Evolutionary conservation across 1,140 invertebrate species (phyloP).

Genomic region (Drosophila tropicalis): DNA sequence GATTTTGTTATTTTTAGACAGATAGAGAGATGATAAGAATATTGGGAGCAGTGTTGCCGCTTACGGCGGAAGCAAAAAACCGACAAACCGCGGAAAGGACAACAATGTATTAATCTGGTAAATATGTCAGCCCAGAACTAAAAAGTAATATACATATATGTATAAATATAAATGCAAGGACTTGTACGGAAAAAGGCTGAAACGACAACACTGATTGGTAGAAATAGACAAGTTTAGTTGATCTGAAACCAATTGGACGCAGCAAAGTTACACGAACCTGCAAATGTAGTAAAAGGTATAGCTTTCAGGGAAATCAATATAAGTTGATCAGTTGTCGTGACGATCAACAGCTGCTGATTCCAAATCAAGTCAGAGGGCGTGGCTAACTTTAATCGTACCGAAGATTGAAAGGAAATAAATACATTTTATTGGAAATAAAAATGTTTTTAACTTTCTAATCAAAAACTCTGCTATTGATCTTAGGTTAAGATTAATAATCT

Average conservation of each 20-base stretch:
- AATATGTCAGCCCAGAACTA: too few relatives aligned
- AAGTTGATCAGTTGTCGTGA: background rate
- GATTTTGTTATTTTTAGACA: background rate
- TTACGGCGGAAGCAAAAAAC: too few relatives aligned
- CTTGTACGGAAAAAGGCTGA: too few relatives aligned
- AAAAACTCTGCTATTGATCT: too few relatives aligned
- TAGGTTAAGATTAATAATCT: too few relatives aligned
- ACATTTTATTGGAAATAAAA: too few relatives aligned
- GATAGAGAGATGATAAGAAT: background rate
- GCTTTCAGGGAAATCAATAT: slow-evolving; percentile 2
- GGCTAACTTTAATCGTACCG: background rate
- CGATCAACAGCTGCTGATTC: background rate
- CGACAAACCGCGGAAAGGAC: too few relatives aligned
- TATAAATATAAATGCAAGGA: too few relatives aligned
- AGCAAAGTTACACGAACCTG: background rate
- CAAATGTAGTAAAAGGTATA: background rate
- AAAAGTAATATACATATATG: too few relatives aligned
- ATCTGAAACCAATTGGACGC: background rate
- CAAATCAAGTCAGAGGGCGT: background rate
- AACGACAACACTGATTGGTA: too few relatives aligned
- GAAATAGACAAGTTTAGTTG: background rate
- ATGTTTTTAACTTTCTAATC: too few relatives aligned
- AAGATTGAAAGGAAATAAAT: background rate
- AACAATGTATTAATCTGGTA: too few relatives aligned
- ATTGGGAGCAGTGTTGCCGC: background rate